These are phyloP conservation scores for Etheostoma spectabile DNA, from an alignment of 2,113 vertebrate species.

Conservation along the genomic window DNA sequence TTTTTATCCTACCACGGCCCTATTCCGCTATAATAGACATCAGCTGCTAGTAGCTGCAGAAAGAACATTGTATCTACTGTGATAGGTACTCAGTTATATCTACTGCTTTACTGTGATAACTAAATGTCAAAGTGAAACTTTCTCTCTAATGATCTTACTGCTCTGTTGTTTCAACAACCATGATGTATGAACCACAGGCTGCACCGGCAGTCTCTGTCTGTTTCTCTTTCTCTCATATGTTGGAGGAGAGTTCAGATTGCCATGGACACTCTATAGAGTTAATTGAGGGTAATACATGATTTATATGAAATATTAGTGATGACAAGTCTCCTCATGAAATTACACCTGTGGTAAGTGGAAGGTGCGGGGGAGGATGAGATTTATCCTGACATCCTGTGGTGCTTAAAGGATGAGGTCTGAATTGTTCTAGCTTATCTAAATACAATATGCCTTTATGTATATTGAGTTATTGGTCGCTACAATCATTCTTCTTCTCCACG, in stretches of 20 bases:
- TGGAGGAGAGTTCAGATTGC: slow-evolving; percentile 24
- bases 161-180: neutral
- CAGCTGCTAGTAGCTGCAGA: neutral
- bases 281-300: slow-evolving; percentile 65
- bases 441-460: neutral
- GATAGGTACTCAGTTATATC: neutral
- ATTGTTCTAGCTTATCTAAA: slow-evolving; percentile 21
- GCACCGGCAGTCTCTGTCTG: slow-evolving; percentile 3
- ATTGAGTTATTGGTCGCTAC: neutral
- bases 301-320: slow-evolving; percentile 51
- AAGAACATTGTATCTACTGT: neutral
- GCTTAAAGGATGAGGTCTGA: slow-evolving; percentile 37
- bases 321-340: slow-evolving; percentile 53
- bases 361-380: slow-evolving; percentile 44
- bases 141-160: neutral
- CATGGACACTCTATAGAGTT: slow-evolving; percentile 51
- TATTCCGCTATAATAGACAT: neutral
- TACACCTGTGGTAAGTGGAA: slow-evolving; percentile 45
- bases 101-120: neutral
- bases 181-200: slow-evolving; percentile 4
- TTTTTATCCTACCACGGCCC: no score
- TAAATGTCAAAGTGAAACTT: slow-evolving; percentile 2
- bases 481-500: neutral
- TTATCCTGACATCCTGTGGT: slow-evolving; percentile 47
- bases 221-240: slow-evolving; percentile 2